Evolutionary conservation across 2,888 invertebrate genomes (phyloP), one percentile per base, ranked within the genome.

Genomic region (Macrosiphum euphorbiae): DNA sequence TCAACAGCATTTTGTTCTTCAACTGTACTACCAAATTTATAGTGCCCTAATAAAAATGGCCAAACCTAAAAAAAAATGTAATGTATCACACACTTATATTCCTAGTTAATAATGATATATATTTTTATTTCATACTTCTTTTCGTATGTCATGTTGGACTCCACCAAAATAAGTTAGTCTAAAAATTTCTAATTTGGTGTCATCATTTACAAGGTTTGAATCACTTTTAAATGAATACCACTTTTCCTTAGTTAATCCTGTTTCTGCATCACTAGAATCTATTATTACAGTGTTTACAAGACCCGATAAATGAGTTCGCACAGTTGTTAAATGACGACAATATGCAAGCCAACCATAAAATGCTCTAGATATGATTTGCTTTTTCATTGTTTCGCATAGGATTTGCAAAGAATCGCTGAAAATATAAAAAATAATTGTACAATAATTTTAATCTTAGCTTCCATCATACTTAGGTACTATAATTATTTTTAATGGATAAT

Each of bases 291-390:
- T 96, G 95, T 98, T 97, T 0, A 99, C 98, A 41, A 99, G 96
- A 0, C 98, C 98, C 58, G 98, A 98, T 35, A 99, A 97, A 96
- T 99, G 99, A 0, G 98, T 99, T 87, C 99, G 96, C 0, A 99
- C 98, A 0, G 99, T 99, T 67, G 98, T 98, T 95, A 99, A 96
- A 95, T 99, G 99, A 41, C 99, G 96, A 95, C 99, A 99, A 96
- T 99, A 98, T 1, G 99, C 98, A 94, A 99, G 96, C 99, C 99
- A 99, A 90, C 99, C 99, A 96, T 99, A 99, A 96, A 99, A 99
- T 28, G 99, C 99, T 94, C 99, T 96, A 0, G 99, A 99, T 95
- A 99, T 98, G 94, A 99, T 99, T 96, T 99, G 99, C 26, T 98
- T 97, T 94, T 98, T 97, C 99, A 99, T 99, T 1, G 98, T 98